Percentiles rank a stretch among this genome's conserved stretches.
phyloP scores from a whole-genome alignment of 1,140 invertebrate species.

The Diorhabda sublineata region DNA sequence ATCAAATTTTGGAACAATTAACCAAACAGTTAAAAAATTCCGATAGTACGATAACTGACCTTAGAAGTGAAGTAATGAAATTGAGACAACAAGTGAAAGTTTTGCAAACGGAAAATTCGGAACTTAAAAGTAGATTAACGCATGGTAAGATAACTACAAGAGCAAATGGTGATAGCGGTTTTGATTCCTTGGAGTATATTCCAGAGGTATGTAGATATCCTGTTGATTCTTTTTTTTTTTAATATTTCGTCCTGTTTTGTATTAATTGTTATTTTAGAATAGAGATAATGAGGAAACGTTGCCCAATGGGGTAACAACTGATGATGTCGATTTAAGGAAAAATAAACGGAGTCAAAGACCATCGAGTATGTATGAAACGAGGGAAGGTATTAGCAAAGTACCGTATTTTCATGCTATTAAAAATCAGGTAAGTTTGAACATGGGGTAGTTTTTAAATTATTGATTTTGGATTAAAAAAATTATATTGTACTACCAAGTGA shows the following conservation, averaged over 20 bases:
- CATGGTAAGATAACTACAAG: constrained; percentile 29
- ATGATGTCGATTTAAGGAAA: constrained; percentile 18
- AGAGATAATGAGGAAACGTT: constrained; percentile 9
- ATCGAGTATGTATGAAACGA: constrained; percentile 81
- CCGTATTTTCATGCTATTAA: constrained; percentile 61
- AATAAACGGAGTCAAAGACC: constrained; percentile 59
- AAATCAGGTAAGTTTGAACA: constrained; percentile 55
- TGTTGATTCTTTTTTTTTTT: too few species aligned
- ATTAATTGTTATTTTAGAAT: constrained; percentile 6
- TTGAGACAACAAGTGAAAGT: constrained; percentile 60
- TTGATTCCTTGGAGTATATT: constrained; percentile 35
- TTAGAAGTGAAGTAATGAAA: constrained; percentile 57
- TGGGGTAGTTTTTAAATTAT: too few species aligned
- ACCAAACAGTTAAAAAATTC: constrained; percentile 42
- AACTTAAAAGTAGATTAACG: constrained; percentile 55
- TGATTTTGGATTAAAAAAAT: too few species aligned
- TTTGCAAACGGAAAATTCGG: constrained; percentile 65
- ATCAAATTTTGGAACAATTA: constrained; percentile 32
- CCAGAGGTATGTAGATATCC: constrained; percentile 22
- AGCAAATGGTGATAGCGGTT: constrained; percentile 33
- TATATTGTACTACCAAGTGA: too few species aligned
- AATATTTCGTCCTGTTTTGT: neutral
- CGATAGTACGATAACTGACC: constrained; percentile 51
- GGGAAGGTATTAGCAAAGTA: constrained; percentile 60
- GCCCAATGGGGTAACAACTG: constrained; percentile 18